Conservation (phyloP, 2,797 vertebrate genomes). For the Lithobates pipiens region DNA sequence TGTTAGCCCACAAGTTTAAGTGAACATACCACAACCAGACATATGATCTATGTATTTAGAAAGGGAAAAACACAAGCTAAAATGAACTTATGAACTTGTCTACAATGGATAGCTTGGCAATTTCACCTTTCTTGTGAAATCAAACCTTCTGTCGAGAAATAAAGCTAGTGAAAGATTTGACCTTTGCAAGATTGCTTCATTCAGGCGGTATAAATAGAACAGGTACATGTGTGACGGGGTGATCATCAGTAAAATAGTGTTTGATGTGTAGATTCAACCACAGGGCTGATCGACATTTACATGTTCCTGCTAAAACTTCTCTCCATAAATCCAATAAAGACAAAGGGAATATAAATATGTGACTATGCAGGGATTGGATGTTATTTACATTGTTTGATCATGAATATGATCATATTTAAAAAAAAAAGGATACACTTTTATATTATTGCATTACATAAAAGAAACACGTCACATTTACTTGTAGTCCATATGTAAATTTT, state of each 20-base stretch:
- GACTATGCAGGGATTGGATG: too few relatives aligned
- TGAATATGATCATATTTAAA: too few relatives aligned
- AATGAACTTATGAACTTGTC: too few relatives aligned
- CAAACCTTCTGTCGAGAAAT: conserved; percentile 43
- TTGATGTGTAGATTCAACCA: conserved; percentile 26
- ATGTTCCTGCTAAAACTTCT: neutral
- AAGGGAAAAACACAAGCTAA: neutral
- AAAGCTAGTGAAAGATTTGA: conserved; percentile 41
- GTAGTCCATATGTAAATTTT: too few relatives aligned
- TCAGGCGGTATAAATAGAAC: conserved; percentile 45
- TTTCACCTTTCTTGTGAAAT: conserved; percentile 19
- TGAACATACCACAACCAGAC: neutral
- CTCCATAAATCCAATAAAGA: neutral
- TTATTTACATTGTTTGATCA: too few relatives aligned
- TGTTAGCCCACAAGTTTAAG: neutral
- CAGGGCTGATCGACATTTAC: neutral
- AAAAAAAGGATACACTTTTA: too few relatives aligned
- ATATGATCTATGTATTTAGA: neutral
- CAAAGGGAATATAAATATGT: neutral
- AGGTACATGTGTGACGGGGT: conserved; percentile 6
- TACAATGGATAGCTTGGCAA: neutral
- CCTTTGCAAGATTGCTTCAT: conserved; percentile 49
- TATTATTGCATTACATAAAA: too few relatives aligned
- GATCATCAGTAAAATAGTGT: conserved; percentile 30
- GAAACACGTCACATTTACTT: too few relatives aligned